Conservation (phyloP, 2,888 invertebrate species). For the Agriopis aurantiaria region DNA sequence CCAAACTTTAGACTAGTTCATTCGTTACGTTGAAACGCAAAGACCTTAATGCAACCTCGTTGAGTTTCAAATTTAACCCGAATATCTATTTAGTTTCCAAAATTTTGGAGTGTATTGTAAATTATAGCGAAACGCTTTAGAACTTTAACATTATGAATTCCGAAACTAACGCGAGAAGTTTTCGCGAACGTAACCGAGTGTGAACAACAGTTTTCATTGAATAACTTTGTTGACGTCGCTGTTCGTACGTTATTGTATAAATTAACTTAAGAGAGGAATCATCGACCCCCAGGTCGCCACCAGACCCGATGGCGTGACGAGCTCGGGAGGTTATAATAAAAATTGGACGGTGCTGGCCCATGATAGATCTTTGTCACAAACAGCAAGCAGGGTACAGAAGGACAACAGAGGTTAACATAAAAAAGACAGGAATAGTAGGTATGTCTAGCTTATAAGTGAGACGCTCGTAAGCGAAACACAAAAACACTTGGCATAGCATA, state of each 20-base stretch:
- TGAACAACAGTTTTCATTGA: conserved; percentile 49
- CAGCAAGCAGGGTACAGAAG: no score
- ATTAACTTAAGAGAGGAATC: conserved; percentile 15
- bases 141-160: conserved; percentile 48
- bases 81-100: conserved; percentile 36
- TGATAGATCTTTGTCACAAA: no score
- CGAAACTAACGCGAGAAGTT: conserved; percentile 47
- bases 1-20: background rate
- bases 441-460: no score
- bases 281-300: no score
- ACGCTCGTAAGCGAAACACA: no score
- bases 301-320: no score
- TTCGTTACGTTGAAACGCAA: background rate
- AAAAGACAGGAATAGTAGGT: no score
- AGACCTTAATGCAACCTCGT: background rate
- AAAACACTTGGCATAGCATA: no score
- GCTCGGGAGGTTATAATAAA: no score
- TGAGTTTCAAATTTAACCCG: conserved; percentile 14
- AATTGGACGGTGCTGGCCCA: no score
- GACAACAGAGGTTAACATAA: no score
- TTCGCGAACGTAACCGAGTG: conserved; percentile 48
- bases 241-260: conserved; percentile 19
- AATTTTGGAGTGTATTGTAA: conserved; percentile 44
- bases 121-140: conserved; percentile 42
- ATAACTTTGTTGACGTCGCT: conserved; percentile 38